Evolutionary conservation across 2,797 vertebrate species (phyloP), one percentile per base, ranked within the genome.

Genomic region (Borostomias antarcticus): DNA sequence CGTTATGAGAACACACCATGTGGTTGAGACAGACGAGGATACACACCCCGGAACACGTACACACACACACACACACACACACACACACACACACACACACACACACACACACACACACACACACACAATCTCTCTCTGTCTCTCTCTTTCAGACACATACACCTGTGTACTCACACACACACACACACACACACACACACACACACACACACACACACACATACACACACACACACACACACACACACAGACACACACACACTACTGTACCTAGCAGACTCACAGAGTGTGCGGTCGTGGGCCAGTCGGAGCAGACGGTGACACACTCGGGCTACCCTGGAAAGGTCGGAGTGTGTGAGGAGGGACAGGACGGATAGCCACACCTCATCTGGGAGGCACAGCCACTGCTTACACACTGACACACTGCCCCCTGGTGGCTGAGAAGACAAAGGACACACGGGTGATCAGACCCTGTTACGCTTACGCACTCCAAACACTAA

Each of bases 1-100:
- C 82, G 79, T 83, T 28, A 73, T 89, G 89, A 86, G 86, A 93
- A 91, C 35, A 1, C 74, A 70, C 79, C 90, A 91, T 86, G 84
- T 91, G 87, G 33, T 64, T 68, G 13, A 48, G 17, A 51, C 21
- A 26, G 32, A 56, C 7, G 2, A 25, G 35, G 33, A 52, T 47
- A 15, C 26, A 56, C 11, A 28, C 7, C 7, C 48, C n/a, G 9
- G 21, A 3, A 58, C 48, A 56, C 28, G 45, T 13, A 68, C n/a
- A 21, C 19, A 54, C 37, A 15, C 52, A 40, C 54, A 64, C 54
- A 30, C 33, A 6, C 8, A 7, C 25, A 47, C 40, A 28, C 40
- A 47, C 23, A 17, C 26, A 45, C 17, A 29, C 40, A 61, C 40
- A 32, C 59, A 48, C 45, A 48, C 56, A 21, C 56, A 3, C 32